Evolutionary conservation across 2,113 vertebrate species (phyloP).

Genomic region (Paradoxurus hermaphroditus): DNA sequence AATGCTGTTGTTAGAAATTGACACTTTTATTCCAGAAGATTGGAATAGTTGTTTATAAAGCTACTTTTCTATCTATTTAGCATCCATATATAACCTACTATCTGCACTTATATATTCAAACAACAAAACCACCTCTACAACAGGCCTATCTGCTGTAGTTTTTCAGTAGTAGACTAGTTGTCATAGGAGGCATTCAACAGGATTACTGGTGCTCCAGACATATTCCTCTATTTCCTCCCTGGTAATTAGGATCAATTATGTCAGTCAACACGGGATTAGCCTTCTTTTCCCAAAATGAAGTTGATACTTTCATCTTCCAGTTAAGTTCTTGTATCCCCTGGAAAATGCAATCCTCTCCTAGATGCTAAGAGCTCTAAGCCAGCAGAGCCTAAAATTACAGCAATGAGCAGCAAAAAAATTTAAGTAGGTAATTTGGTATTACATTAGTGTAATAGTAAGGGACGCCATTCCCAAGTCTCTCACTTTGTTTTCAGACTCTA

Average conservation of each 20-base stretch:
- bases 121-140: not conserved
- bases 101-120: not conserved
- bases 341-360: not conserved
- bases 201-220: not conserved
- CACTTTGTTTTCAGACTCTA: conserved; percentile 15
- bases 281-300: conserved; percentile 3
- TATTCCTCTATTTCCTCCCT: not conserved
- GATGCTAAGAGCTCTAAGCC: not conserved
- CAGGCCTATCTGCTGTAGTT: not conserved
- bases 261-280: not conserved
- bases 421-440: conserved; percentile 25
- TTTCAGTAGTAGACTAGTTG: not conserved
- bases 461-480: not conserved
- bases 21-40: not conserved
- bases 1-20: not conserved
- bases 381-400: conserved; percentile 31
- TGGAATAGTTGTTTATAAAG: not conserved
- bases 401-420: not conserved
- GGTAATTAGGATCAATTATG: not conserved
- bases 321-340: not conserved
- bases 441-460: not conserved
- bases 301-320: not conserved
- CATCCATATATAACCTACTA: not conserved
- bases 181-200: not conserved
- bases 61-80: not conserved